Evolutionary conservation across 2,113 vertebrate species (phyloP).

Genomic region (Rhynchopsitta pachyrhyncha): DNA sequence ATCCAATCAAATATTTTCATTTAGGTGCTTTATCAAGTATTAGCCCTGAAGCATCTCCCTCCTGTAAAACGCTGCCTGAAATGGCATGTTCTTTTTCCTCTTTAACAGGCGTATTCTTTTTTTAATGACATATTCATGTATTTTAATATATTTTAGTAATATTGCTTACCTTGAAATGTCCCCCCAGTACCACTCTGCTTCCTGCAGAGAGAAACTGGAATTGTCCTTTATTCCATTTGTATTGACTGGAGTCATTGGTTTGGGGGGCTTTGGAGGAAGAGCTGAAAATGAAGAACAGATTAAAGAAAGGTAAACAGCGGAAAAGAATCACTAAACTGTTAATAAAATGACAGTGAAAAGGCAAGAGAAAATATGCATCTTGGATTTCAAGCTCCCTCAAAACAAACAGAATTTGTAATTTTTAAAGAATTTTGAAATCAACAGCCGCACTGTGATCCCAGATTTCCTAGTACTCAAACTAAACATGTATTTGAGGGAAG

Average conservation of each 20-base stretch:
- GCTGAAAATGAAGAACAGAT: constrained; percentile 74
- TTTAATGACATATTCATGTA: background rate
- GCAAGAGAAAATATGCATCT: background rate
- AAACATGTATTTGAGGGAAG: background rate
- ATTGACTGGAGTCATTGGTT: constrained; percentile 82
- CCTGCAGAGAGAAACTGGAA: constrained; percentile 80
- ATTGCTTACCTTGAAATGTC: constrained; percentile 89
- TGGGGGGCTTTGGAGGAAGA: constrained; percentile 92
- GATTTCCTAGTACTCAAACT: background rate
- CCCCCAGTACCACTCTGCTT: constrained; percentile 97
- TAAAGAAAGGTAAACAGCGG: background rate
- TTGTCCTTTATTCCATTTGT: constrained; percentile 83
- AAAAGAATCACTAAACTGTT: background rate
- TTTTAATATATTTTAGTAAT: background rate
- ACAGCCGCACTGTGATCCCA: background rate
- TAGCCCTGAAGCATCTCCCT: background rate
- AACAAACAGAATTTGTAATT: background rate
- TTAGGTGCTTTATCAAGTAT: background rate
- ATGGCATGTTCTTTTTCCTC: background rate
- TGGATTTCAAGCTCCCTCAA: background rate
- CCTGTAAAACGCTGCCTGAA: background rate
- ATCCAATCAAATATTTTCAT: background rate
- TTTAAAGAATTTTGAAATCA: background rate
- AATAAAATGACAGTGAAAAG: background rate
- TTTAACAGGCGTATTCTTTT: background rate